phyloP scores from a whole-genome alignment of 2,888 invertebrate species.

The Rhorus exstirpatorius region DNA sequence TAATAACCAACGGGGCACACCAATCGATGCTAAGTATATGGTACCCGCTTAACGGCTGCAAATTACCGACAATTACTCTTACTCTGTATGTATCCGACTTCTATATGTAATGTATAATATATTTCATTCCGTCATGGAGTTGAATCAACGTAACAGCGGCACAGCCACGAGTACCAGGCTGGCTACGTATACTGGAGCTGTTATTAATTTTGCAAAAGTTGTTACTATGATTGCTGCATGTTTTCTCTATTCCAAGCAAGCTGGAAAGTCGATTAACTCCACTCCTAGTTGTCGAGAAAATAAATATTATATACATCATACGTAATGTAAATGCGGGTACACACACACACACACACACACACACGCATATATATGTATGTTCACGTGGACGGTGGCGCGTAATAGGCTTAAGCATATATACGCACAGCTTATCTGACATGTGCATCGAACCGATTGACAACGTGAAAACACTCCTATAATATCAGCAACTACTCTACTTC shows the following conservation, averaged over 20 bases:
- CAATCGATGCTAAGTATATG: constrained; percentile 77
- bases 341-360: background rate
- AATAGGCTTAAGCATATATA: constrained; percentile 51
- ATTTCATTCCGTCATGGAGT: constrained; percentile 54
- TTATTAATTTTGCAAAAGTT: constrained; percentile 68
- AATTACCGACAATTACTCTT: constrained; percentile 80
- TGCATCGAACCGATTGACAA: constrained; percentile 69
- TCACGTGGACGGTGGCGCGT: background rate
- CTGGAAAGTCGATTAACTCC: constrained; percentile 62
- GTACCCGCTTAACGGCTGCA: constrained; percentile 81
- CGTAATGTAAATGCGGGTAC: constrained; percentile 28
- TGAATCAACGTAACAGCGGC: constrained; percentile 53
- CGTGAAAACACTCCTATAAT: constrained; percentile 67
- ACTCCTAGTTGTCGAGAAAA: constrained; percentile 56
- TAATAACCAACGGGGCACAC: constrained; percentile 38
- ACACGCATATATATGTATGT: background rate
- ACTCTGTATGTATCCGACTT: constrained; percentile 54
- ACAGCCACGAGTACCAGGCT: constrained; percentile 4
- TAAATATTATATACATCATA: constrained; percentile 43
- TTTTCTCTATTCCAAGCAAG: constrained; percentile 18
- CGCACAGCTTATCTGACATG: constrained; percentile 64
- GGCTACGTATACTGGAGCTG: constrained; percentile 24
- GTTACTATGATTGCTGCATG: constrained; percentile 60
- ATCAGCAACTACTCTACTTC: constrained; percentile 54
- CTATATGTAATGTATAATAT: constrained; percentile 52